Conservation (phyloP, 2,888 invertebrate genomes). For the Pollenia griseotomentosa region DNA sequence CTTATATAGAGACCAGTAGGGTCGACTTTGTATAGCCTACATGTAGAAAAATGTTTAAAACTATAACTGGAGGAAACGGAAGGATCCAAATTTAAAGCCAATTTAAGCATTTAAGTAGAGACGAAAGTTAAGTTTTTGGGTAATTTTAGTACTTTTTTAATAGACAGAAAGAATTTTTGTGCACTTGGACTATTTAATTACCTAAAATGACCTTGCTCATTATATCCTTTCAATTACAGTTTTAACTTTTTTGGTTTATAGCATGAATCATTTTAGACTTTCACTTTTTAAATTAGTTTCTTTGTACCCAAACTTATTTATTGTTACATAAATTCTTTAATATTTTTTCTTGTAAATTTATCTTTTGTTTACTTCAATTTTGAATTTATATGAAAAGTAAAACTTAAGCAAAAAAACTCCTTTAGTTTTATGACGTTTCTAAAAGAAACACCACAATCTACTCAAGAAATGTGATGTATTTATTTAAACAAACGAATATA, state of each 20-base stretch:
- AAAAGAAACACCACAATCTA: constrained; percentile 44
- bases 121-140: too few species aligned
- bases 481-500: constrained; percentile 22
- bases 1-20: neutral
- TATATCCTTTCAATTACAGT: too few species aligned
- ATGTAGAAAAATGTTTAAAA: neutral
- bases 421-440: constrained; percentile 49
- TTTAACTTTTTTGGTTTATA: neutral
- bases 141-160: too few species aligned
- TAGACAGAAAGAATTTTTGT: too few species aligned
- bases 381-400: constrained; percentile 23
- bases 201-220: too few species aligned
- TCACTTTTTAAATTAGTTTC: constrained; percentile 17
- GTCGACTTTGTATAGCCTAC: constrained; percentile 24
- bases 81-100: too few species aligned
- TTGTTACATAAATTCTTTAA: constrained; percentile 41
- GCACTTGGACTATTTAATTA: too few species aligned
- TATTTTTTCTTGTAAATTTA: constrained; percentile 43
- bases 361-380: constrained; percentile 52
- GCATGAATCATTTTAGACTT: constrained; percentile 48
- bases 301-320: constrained; percentile 3
- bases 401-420: constrained; percentile 54
- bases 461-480: constrained; percentile 46
- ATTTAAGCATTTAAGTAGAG: neutral
- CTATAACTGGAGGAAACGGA: too few species aligned